These are phyloP conservation scores for Quiscalus mexicanus DNA, from an alignment of 2,113 vertebrate genomes.

Conservation along the genomic window DNA sequence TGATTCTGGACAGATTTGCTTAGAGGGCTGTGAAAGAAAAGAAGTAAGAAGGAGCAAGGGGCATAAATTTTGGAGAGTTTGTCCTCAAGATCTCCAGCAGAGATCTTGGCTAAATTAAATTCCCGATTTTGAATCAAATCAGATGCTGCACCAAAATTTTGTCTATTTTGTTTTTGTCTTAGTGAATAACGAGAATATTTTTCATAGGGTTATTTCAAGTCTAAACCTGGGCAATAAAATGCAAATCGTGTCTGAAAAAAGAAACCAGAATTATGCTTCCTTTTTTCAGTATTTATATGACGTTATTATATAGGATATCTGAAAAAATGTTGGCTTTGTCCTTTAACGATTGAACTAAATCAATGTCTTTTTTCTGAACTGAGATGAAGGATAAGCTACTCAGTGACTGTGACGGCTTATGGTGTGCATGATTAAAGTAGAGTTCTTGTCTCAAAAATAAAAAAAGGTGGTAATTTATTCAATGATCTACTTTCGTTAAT, in stretches of 20 bases:
- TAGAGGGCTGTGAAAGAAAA: not conserved
- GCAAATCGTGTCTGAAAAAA: not conserved
- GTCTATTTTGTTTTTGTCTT: not conserved
- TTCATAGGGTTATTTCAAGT: not conserved
- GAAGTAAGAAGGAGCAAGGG: not conserved
- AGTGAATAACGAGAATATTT: not conserved
- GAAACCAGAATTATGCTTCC: not conserved
- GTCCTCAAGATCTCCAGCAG: not conserved
- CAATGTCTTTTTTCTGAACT: accelerated
- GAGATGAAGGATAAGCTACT: not conserved
- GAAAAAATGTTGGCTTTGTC: not conserved
- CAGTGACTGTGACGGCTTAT: not conserved
- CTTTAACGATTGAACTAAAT: not conserved
- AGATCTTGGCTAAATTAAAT: not conserved
- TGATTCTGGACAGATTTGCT: not conserved
- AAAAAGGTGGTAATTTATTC: not conserved
- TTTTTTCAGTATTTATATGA: not conserved
- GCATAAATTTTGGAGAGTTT: not conserved
- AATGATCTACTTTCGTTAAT: not conserved
- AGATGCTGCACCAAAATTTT: not conserved
- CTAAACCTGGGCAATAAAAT: not conserved
- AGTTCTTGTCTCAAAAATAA: not conserved
- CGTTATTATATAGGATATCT: not conserved
- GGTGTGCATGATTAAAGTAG: not conserved
- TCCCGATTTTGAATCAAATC: not conserved